These are phyloP conservation scores for Sebastes nivosus DNA, from an alignment of 2,797 vertebrate genomes.

Conservation along the genomic window DNA sequence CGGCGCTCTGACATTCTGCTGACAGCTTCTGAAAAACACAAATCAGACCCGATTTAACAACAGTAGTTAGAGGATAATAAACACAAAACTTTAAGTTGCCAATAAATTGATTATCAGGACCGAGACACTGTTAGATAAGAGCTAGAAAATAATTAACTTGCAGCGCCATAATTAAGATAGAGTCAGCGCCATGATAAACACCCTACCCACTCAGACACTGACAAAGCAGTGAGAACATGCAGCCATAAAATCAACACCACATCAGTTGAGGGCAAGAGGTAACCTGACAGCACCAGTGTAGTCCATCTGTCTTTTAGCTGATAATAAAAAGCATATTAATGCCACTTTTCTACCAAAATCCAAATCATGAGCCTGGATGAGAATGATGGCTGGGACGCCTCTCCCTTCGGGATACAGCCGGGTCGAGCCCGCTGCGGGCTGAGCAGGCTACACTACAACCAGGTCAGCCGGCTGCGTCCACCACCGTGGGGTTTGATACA, in stretches of 20 bases:
- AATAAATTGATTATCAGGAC: not conserved
- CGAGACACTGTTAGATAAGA: not conserved
- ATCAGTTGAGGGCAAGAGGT: not conserved
- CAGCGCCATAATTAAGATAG: not conserved
- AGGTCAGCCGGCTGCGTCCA: conserved; percentile 50
- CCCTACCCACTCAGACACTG: conserved; percentile 9
- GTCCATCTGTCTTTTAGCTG: not conserved
- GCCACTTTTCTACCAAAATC: not conserved
- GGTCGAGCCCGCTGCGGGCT: not conserved
- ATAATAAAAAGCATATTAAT: not conserved
- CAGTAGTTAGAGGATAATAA: not conserved
- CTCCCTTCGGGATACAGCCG: not conserved
- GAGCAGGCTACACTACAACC: conserved; percentile 41
- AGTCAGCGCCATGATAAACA: not conserved
- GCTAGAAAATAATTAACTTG: conserved; percentile 42
- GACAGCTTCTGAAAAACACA: conserved; percentile 88
- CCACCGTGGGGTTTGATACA: conserved; percentile 48
- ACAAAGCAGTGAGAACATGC: not conserved
- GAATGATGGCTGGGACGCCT: not conserved
- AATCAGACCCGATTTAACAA: not conserved
- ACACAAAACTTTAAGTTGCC: not conserved
- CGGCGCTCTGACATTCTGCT: conserved; percentile 94
- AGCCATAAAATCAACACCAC: conserved; percentile 35
- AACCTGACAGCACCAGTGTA: not conserved
- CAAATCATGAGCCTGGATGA: not conserved